phyloP scores from a whole-genome alignment of 2,797 vertebrate species.

The Oreortyx pictus region DNA sequence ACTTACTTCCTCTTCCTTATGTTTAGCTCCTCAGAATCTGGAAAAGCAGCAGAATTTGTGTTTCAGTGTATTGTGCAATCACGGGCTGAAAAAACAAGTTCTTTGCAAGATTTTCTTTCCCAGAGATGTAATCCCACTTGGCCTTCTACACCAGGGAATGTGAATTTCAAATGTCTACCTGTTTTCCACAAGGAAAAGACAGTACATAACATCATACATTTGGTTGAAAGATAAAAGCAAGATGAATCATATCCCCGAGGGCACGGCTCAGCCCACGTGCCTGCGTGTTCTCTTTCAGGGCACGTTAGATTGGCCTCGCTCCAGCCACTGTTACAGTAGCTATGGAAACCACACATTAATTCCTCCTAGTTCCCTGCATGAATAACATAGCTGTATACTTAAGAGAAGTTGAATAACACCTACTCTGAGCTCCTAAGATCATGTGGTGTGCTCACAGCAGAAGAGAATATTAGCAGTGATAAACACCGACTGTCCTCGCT shows the following conservation, averaged over 20 bases:
- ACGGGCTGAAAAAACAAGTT: background rate
- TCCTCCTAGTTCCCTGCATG: slow-evolving; percentile 16
- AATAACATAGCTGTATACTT: background rate
- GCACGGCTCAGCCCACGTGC: background rate
- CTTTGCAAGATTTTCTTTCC: background rate
- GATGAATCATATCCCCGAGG: slow-evolving; percentile 38
- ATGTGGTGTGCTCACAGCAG: slow-evolving; percentile 5
- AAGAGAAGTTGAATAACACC: slow-evolving; percentile 3
- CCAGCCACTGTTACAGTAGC: slow-evolving; percentile 16
- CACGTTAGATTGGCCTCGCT: slow-evolving; percentile 15
- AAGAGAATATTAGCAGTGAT: background rate
- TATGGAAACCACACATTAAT: slow-evolving; percentile 51
- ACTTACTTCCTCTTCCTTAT: slow-evolving; percentile 81
- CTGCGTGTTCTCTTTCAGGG: slow-evolving; percentile 45
- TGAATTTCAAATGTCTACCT: background rate
- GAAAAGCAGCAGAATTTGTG: background rate
- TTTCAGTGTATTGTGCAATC: background rate
- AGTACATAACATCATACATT: background rate
- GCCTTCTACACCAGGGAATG: background rate
- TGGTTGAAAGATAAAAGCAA: background rate
- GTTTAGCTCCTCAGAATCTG: slow-evolving; percentile 67
- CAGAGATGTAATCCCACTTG: background rate
- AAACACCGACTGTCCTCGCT: background rate
- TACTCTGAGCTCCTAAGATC: background rate
- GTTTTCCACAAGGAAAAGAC: background rate